A percentile compares a stretch with the other conserved stretches of the same genome.
These are phyloP conservation scores for Tachina grossa DNA, from an alignment of 2,888 invertebrate genomes.

Conservation along the genomic window DNA sequence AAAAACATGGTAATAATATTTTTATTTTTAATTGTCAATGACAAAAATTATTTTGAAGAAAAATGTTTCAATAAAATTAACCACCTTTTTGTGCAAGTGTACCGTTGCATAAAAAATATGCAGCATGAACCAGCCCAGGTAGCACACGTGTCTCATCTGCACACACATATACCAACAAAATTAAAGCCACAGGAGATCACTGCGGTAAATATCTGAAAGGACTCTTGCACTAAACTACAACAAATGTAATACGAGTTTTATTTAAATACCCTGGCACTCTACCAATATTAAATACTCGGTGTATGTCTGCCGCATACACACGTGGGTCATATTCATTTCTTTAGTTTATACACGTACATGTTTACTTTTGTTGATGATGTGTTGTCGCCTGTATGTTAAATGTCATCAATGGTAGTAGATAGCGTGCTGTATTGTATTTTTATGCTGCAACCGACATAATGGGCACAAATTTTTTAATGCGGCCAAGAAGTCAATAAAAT, in stretches of 20 bases:
- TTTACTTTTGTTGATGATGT: slow-evolving; percentile 23
- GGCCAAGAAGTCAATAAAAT: slow-evolving; percentile 65
- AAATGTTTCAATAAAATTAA: no score
- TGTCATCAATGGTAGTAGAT: slow-evolving; percentile 22
- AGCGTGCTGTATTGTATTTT: slow-evolving; percentile 47
- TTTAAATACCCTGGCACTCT: slow-evolving; percentile 27
- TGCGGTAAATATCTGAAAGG: slow-evolving; percentile 62
- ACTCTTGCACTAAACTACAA: slow-evolving; percentile 23
- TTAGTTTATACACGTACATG: slow-evolving; percentile 20
- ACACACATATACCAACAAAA: slow-evolving; percentile 17
- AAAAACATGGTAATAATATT: no score
- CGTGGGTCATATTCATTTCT: slow-evolving; percentile 70
- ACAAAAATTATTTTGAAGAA: no score
- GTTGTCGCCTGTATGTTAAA: slow-evolving; percentile 1
- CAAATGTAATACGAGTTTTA: not conserved
- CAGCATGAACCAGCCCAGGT: not conserved
- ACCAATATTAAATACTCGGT: not conserved
- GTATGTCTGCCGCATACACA: slow-evolving; percentile 64
- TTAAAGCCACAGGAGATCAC: slow-evolving; percentile 71
- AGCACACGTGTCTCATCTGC: slow-evolving; percentile 59
- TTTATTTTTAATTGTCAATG: no score
- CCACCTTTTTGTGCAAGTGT: slow-evolving; percentile 38
- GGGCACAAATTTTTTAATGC: slow-evolving; percentile 67
- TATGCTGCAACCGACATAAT: slow-evolving; percentile 67
- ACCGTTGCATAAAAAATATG: not conserved